Conservation (phyloP, 2,888 invertebrate genomes). For the Lepidocyrtinus sp. region DNA sequence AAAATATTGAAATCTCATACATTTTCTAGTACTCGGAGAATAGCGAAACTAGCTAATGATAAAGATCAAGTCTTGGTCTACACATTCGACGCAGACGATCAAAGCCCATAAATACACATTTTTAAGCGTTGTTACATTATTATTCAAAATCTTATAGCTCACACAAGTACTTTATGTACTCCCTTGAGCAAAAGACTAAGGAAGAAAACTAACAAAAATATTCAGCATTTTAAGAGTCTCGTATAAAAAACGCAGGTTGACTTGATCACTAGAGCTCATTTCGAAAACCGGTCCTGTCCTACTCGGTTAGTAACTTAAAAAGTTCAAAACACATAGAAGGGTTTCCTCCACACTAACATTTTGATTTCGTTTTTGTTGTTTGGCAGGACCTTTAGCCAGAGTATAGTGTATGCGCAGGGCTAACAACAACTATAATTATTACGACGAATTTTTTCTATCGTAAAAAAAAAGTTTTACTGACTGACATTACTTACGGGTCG, state of each 20-base stretch:
- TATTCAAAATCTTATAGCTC: too few species aligned
- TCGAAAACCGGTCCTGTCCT: slow-evolving; percentile 59
- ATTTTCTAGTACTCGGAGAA: not conserved
- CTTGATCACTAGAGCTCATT: slow-evolving; percentile 54
- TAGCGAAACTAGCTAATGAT: too few species aligned
- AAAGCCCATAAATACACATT: too few species aligned
- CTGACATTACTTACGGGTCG: slow-evolving; percentile 58
- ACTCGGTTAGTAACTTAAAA: slow-evolving; percentile 60
- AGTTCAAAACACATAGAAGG: slow-evolving; percentile 38
- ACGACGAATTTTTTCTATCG: slow-evolving; percentile 17
- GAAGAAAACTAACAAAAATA: not conserved
- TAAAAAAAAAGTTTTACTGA: slow-evolving; percentile 44
- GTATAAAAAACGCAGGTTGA: slow-evolving; percentile 49
- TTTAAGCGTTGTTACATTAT: not conserved
- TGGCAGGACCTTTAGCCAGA: slow-evolving; percentile 36
- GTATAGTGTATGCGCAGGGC: not conserved
- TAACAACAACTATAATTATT: slow-evolving; percentile 21
- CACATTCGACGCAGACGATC: too few species aligned
- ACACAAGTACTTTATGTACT: not conserved
- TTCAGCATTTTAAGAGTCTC: not conserved
- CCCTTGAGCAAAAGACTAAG: not conserved
- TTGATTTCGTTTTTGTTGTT: slow-evolving; percentile 29
- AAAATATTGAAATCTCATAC: not conserved
- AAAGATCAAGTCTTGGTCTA: not conserved
- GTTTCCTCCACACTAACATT: slow-evolving; percentile 37